Evolutionary conservation across 1,140 invertebrate genomes (phyloP), one percentile per base, ranked within the genome.

Genomic region (Dreissena polymorpha): DNA sequence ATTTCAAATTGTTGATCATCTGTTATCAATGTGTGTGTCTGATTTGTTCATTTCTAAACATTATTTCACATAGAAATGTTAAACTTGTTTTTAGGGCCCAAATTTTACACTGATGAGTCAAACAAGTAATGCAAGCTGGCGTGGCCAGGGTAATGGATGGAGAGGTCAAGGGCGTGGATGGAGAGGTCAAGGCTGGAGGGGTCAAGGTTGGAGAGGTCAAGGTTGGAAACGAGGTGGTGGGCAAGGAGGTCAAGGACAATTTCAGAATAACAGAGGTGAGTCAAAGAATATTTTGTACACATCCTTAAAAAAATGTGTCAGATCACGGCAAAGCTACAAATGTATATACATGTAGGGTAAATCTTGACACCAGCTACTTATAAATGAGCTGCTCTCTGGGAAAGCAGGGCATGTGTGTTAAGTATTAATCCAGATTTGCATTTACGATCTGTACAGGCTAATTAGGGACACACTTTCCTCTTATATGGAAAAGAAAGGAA

Each of bases 241-340:
- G 81, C 74, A 86, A 49, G 69, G 89, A 25, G 74, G 88, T 10
- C 80, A 86, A 53, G 88, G 89, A 14, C 71, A 83, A 57, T 88
- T 89, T 29, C 88, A 81, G 69, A 90, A 88, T 69, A 83, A 87
- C 73, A 85, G 87, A 86, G 85, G 72, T 71, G 10, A 39, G 39
- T 49, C 21, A 65, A 16, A 49, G 69, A 39, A 5, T 68, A 14
- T 10, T 29, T 23, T 57, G 68, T 57, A 27, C 2, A 25, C 23
- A 21, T 3, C 27, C 16, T 29, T 51, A 70, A 7, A 27, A 25
- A 70, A 49, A n/a, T 10, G 18, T 57, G 27, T 16, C 13, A 55
- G 16, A 50, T 27, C 6, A 25, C 21, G 3, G 6, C 14, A 0
- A 10, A 57, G 10, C 16, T 21, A 39, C 7, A 64, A 23, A 67